Conservation (phyloP, 2,888 invertebrate genomes). For the Caenorhabditis macrosperma region DNA sequence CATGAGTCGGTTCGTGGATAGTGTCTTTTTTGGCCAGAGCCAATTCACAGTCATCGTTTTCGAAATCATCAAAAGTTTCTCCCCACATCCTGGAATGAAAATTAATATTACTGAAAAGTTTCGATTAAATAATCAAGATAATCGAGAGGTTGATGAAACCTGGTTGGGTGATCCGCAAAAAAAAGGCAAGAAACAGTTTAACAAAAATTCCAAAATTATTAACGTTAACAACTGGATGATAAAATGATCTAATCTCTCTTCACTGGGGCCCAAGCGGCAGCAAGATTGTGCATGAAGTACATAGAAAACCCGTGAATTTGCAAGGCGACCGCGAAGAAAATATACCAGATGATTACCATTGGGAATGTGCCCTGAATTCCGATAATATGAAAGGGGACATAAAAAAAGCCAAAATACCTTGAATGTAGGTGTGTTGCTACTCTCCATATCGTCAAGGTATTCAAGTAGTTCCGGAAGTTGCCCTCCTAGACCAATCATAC, state of each 20-base stretch:
- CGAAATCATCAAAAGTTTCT: slow-evolving; percentile 63
- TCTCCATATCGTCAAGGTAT: slow-evolving; percentile 73
- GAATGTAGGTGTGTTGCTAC: slow-evolving; percentile 77
- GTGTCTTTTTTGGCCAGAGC: slow-evolving; percentile 63
- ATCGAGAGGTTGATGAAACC: not conserved
- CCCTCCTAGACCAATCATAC: slow-evolving; percentile 73
- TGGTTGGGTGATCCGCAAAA: slow-evolving; percentile 22
- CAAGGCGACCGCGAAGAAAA: slow-evolving; percentile 79
- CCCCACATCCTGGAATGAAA: slow-evolving; percentile 62
- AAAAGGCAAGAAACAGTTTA: slow-evolving; percentile 4
- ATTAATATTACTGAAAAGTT: slow-evolving; percentile 13
- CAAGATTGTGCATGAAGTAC: slow-evolving; percentile 75
- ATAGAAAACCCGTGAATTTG: slow-evolving; percentile 78
- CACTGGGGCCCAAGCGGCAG: slow-evolving; percentile 73
- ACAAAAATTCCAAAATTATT: not conserved
- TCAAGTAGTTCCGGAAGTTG: slow-evolving; percentile 77
- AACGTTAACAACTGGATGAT: not conserved
- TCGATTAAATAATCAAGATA: too few species aligned
- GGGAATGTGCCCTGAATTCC: slow-evolving; percentile 73
- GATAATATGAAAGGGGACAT: not conserved
- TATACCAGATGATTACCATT: slow-evolving; percentile 79
- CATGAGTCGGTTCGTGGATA: slow-evolving; percentile 67
- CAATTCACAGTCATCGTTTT: slow-evolving; percentile 64
- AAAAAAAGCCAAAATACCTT: slow-evolving; percentile 56
- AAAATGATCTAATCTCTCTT: slow-evolving; percentile 56